Evolutionary conservation across 2,797 vertebrate genomes (phyloP), one percentile per base, ranked within the genome.

Genomic region (Huso huso): DNA sequence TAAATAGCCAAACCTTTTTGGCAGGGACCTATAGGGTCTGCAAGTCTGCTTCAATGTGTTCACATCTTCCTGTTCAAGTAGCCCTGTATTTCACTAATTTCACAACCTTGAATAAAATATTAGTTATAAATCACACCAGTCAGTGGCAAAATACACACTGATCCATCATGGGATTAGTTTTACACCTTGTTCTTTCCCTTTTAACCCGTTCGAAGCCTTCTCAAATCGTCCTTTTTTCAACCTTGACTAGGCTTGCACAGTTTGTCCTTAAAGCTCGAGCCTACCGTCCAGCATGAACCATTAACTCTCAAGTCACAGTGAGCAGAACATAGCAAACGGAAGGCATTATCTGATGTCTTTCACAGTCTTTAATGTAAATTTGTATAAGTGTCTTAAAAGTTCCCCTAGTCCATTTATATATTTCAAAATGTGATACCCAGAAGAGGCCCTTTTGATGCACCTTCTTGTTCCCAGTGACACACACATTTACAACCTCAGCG

Each of bases 111-210:
- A 84, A 81, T 84, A 82, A 88, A 88, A 79, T 80, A 81, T 82
- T 80, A 74, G 82, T 78, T 81, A 87, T 89, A 86, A 88, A 89
- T 88, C 85, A 87, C 80, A 81, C 67, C 77, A 84, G 83, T 79
- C 84, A 85, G 70, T 59, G 72, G 76, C 77, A 87, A 86, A 86
- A 87, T 83, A 88, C 81, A 88, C 82, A 87, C 75, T 82, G 76
- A 87, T 87, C 82, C 81, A 84, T 88, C 84, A 87, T 75, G 37
- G 78, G 75, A 84, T 88, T 87, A 84, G 74, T 83, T 84, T 85
- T 85, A 79, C 82, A 79, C 74, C 77, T 79, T 75, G 80, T 76
- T 75, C 71, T 75, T 73, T 78, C 66, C 68, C 69, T 37, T 58
- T 58, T 58, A 58, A 58, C 55, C 55, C 6, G 55, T 58, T 58